phyloP scores from a whole-genome alignment of 2,113 vertebrate genomes.

The Dromas ardeola region DNA sequence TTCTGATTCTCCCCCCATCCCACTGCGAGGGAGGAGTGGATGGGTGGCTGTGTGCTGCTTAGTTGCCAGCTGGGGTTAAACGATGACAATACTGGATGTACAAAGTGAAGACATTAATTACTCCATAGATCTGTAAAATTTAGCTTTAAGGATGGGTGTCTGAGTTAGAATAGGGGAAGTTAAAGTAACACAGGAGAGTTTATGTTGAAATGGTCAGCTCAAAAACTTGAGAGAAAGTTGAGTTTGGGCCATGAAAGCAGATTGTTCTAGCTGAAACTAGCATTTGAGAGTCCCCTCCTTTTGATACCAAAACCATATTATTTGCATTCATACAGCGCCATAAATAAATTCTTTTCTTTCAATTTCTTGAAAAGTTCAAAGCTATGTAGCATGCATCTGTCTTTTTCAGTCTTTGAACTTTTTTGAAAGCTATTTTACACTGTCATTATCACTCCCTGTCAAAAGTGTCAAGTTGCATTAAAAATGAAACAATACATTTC shows the following conservation, averaged over 20 bases:
- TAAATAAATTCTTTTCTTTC: background rate
- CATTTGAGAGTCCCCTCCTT: background rate
- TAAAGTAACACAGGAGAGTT: background rate
- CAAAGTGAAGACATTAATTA: background rate
- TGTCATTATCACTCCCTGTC: constrained; percentile 44
- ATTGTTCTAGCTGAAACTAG: background rate
- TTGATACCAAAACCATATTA: background rate
- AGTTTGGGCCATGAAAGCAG: background rate
- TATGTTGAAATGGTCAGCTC: background rate
- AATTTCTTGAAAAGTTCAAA: constrained; percentile 16
- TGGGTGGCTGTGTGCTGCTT: background rate
- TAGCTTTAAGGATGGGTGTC: background rate
- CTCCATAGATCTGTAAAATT: background rate
- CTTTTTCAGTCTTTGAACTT: constrained; percentile 30
- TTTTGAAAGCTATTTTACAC: constrained; percentile 41
- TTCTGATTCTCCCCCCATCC: background rate
- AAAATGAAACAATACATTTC: constrained; percentile 31
- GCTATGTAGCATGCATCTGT: background rate
- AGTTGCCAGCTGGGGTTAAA: background rate
- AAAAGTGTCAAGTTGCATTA: constrained; percentile 32
- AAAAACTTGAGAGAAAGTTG: background rate
- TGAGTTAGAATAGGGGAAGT: background rate
- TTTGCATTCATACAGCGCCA: background rate
- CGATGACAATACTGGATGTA: fast-evolving
- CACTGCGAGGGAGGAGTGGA: fast-evolving